Evolutionary conservation across 2,888 invertebrate species (phyloP), one percentile per base, ranked within the genome.

Genomic region (Eupsilia transversa): DNA sequence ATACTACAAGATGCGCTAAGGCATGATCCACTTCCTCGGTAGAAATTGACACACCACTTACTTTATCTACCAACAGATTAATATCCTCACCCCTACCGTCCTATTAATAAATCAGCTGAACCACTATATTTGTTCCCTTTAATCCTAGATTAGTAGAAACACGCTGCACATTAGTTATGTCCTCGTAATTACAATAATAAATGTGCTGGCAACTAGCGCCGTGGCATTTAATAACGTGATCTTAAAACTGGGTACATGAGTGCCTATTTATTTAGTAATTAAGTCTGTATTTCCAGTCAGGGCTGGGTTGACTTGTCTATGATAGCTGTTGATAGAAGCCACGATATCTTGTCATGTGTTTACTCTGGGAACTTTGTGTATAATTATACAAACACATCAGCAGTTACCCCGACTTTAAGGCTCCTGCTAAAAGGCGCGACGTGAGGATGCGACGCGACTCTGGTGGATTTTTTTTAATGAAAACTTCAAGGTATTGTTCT

Each of bases 161-260:
- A 72, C 57, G 56, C 65, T 41, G 14, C 68, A 43, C 59, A 82
- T 82, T 80, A 80, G 68, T 82, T 75, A 75, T 49, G 66, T 72
- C 56, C 23, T 56, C 20, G 80, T 80, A 80, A 84, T 82, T 80
- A 84, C 76, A 59, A 72, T 82, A 60, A 75, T 84, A 63, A 82
- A 80, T 72, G 80, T 43, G n/a, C 80, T 75, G 69, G 76, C 72
- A 80, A 63, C 80, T 72, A 75, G n/a, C 1, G 46, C 49, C 9
- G 65, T 74, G 80, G 68, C 66, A 72, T 84, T 80, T 75, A 80
- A 84, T 84, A 72, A 68, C 71, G 49, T 52, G 64, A 66, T 83
- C 79, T 80, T 78, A 68, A 65, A 72, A 77, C 67, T 27, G n/a
- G 56, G 54, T 41, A 68, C 41, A 77, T 46, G 72, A 64, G 35